Evolutionary conservation across 1,140 invertebrate species (phyloP).

Genomic region (Pteromalus puparum): DNA sequence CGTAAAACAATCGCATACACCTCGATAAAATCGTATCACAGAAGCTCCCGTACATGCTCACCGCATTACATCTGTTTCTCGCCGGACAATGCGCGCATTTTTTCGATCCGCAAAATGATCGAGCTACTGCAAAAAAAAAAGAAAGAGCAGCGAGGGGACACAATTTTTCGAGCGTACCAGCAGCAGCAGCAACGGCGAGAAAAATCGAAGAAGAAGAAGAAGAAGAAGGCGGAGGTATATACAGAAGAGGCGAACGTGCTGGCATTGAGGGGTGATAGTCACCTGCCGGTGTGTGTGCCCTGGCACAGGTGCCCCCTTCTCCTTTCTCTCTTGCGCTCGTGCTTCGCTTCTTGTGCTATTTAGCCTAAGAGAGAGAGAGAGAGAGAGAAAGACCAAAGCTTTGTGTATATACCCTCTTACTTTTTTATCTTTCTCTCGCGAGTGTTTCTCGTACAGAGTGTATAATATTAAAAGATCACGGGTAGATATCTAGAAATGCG

Average conservation of each 20-base stretch:
- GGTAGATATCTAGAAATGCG: background rate
- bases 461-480: background rate
- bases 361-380: background rate
- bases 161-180: background rate
- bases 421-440: background rate
- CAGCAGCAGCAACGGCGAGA: background rate
- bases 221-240: background rate
- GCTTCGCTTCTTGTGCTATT: background rate
- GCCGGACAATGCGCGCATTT: background rate
- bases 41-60: no score
- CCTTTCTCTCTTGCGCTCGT: background rate
- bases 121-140: no score
- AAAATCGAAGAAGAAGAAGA: background rate
- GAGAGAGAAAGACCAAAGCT: no score
- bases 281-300: background rate
- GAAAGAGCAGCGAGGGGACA: background rate
- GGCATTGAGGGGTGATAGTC: constrained; percentile 2
- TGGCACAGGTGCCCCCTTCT: background rate
- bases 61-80: background rate
- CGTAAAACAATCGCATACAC: no score
- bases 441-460: no score
- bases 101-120: background rate
- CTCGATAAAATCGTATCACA: background rate
- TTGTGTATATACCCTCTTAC: background rate
- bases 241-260: background rate